These are phyloP conservation scores for Drosophila suboccidentalis DNA, from an alignment of 2,888 invertebrate species.

Conservation along the genomic window DNA sequence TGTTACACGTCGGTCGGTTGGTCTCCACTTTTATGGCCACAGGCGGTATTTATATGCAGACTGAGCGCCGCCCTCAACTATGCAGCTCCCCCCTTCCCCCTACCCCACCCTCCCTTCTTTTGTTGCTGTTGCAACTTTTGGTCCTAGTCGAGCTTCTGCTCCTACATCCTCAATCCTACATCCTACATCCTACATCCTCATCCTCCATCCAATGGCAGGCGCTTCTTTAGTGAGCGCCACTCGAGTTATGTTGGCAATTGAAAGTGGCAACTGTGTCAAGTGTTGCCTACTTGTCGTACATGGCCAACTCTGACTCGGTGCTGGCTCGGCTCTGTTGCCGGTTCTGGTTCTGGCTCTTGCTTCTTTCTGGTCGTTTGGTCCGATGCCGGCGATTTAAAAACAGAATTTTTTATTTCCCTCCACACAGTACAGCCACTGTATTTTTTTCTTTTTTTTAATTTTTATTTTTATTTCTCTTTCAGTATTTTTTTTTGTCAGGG, in stretches of 20 bases:
- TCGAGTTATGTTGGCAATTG: conserved; percentile 83
- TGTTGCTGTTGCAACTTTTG: not conserved
- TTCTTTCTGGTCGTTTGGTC: conserved; percentile 24
- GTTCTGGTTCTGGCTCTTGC: conserved; percentile 5
- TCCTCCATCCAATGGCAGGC: conserved; percentile 10
- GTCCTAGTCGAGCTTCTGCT: conserved; percentile 15
- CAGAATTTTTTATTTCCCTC: conserved; percentile 75
- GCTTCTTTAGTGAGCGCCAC: conserved; percentile 61
- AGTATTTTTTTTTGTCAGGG: conserved; percentile 29
- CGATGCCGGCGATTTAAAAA: conserved; percentile 68
- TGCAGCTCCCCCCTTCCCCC: conserved; percentile 21
- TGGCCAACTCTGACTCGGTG: conserved; percentile 48
- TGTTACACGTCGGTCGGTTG: conserved; percentile 82
- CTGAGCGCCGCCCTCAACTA: conserved; percentile 62
- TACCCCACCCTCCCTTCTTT: not conserved
- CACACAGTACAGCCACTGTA: conserved; percentile 26
- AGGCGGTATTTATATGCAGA: conserved; percentile 85
- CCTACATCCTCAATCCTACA: not conserved
- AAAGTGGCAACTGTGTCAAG: conserved; percentile 84
- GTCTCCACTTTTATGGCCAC: conserved; percentile 85
- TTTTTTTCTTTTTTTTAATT: conserved; percentile 21
- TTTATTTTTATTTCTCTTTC: conserved; percentile 26
- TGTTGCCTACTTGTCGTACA: conserved; percentile 82
- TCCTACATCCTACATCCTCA: not conserved
- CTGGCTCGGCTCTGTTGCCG: conserved; percentile 8